Conservation (phyloP, 2,888 invertebrate species). For the Thymelicus lineola region DNA sequence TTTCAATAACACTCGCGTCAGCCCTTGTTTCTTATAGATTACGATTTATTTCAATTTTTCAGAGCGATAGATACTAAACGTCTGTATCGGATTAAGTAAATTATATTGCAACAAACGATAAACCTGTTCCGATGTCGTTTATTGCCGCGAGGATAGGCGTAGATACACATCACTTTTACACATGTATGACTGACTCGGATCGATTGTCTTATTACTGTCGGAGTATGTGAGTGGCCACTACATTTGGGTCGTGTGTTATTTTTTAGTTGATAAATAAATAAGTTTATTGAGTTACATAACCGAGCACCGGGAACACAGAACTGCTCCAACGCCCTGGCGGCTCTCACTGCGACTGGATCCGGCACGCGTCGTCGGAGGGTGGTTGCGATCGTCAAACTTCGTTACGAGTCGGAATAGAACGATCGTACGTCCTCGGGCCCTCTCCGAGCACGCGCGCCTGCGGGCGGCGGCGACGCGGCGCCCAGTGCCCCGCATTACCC, state of each 20-base stretch:
- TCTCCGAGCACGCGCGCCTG: slow-evolving; percentile 81
- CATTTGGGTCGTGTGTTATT: slow-evolving; percentile 46
- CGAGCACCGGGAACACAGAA: slow-evolving; percentile 70
- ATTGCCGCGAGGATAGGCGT: slow-evolving; percentile 70
- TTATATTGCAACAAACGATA: slow-evolving; percentile 67
- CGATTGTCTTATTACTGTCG: slow-evolving; percentile 28
- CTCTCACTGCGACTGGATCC: slow-evolving; percentile 80
- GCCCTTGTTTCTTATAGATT: not conserved
- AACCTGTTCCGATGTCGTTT: slow-evolving; percentile 71
- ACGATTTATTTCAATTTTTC: not conserved
- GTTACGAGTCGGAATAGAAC: slow-evolving; percentile 79
- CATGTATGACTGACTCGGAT: slow-evolving; percentile 48
- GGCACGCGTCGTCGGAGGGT: slow-evolving; percentile 80
- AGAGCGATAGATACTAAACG: slow-evolving; percentile 7
- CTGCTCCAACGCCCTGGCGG: slow-evolving; percentile 80
- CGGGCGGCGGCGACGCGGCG: slow-evolving; percentile 67
- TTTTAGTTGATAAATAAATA: slow-evolving; percentile 80
- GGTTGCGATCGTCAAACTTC: slow-evolving; percentile 81
- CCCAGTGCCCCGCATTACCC: slow-evolving; percentile 69
- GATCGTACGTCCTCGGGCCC: slow-evolving; percentile 79
- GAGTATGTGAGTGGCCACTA: slow-evolving; percentile 29
- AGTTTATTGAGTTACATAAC: slow-evolving; percentile 83
- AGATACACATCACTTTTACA: slow-evolving; percentile 76
- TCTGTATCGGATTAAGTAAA: slow-evolving; percentile 34
- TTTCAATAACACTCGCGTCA: slow-evolving; percentile 52